Evolutionary conservation across 30 jellyfish, hydroid and myxozoan species (phyloP).

Genomic region (Aurelia coerulea): DNA sequence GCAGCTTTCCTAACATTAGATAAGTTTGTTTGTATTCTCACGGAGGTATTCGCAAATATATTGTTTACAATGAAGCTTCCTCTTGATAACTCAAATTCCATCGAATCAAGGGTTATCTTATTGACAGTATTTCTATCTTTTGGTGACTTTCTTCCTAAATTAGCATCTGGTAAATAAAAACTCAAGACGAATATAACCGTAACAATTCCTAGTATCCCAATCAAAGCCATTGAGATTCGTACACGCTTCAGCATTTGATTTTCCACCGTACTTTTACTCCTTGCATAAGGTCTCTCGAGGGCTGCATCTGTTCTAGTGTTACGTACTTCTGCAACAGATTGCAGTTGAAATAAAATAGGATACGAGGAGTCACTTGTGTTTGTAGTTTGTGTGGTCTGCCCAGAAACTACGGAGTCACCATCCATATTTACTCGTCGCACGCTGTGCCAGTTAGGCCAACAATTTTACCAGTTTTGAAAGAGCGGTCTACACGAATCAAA

Average conservation of each 20-base stretch:
- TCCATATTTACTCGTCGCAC: neutral
- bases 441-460: no score
- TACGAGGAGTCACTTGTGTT: slow-evolving; percentile 58
- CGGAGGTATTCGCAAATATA: slow-evolving; percentile 20
- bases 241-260: slow-evolving; percentile 63
- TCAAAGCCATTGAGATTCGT: slow-evolving; percentile 80
- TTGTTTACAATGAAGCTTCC: slow-evolving; percentile 31
- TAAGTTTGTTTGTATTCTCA: slow-evolving; percentile 32
- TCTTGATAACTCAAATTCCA: slow-evolving; percentile 17
- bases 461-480: no score
- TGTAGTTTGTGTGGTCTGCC: slow-evolving; percentile 56
- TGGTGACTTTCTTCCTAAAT: neutral
- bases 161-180: slow-evolving; percentile 78
- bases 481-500: no score
- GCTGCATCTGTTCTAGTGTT: slow-evolving; percentile 27
- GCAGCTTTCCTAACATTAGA: slow-evolving; percentile 2
- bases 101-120: slow-evolving; percentile 23
- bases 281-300: slow-evolving; percentile 40
- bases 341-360: slow-evolving; percentile 63
- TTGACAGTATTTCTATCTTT: neutral
- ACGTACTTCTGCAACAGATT: slow-evolving; percentile 19
- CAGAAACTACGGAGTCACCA: slow-evolving; percentile 14
- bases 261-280: slow-evolving; percentile 45
- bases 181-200: slow-evolving; percentile 93
- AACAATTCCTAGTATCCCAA: slow-evolving; percentile 86